These are phyloP conservation scores for Sinhomidia bicolor DNA, from an alignment of 2,888 invertebrate genomes.

Conservation along the genomic window DNA sequence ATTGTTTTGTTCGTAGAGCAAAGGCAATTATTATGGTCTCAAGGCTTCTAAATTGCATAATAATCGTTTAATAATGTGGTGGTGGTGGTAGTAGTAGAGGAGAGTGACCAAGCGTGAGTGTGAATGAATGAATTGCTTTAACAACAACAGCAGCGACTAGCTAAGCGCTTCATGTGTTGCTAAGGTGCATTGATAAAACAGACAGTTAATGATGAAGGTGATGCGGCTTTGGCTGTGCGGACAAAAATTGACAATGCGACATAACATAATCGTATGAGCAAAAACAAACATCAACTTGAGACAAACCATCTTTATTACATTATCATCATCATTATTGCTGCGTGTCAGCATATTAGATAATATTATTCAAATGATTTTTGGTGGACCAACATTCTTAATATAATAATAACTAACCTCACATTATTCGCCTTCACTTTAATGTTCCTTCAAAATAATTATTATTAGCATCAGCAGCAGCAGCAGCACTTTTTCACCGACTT, in stretches of 20 bases:
- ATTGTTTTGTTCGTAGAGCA: neutral
- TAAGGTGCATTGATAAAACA: too few species aligned
- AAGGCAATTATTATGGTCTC: conserved; percentile 10
- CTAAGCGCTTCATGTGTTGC: too few species aligned
- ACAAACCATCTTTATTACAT: neutral
- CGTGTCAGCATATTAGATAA: conserved; percentile 2
- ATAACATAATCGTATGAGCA: conserved; percentile 16
- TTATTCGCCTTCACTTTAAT: conserved; percentile 55
- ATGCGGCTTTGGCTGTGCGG: too few species aligned
- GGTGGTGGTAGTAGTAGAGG: too few species aligned
- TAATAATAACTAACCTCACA: too few species aligned
- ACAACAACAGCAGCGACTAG: too few species aligned
- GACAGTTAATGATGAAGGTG: neutral
- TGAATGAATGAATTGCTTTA: neutral
- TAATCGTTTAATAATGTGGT: neutral
- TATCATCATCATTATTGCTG: neutral
- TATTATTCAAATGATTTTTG: neutral
- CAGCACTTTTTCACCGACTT: neutral
- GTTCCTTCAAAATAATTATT: conserved; percentile 6
- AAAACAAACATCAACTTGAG: conserved; percentile 22
- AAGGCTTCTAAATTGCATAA: conserved; percentile 17
- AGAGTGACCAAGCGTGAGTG: neutral
- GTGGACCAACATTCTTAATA: too few species aligned
- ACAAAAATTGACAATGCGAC: conserved; percentile 15
- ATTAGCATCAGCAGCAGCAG: neutral